Evolutionary conservation across 2,797 vertebrate species (phyloP).

Genomic region (Microcaecilia unicolor): DNA sequence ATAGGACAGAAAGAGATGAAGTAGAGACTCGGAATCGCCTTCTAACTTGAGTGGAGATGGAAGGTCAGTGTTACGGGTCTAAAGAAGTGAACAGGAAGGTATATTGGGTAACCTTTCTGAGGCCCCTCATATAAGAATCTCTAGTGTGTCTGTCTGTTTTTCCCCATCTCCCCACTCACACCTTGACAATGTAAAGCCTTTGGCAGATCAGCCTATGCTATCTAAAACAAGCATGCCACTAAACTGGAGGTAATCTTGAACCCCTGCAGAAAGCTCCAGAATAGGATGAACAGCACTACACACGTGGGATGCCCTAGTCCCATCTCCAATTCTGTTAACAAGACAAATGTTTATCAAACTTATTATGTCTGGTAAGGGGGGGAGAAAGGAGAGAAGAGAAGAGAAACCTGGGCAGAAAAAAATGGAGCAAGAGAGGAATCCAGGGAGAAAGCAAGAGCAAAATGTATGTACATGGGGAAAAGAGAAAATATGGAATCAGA

Average conservation of each 20-base stretch:
- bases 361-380: slow-evolving; percentile 40
- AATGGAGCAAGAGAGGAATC: background rate
- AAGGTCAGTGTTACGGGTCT: too few relatives aligned
- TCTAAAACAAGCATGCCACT: slow-evolving; percentile 25
- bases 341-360: slow-evolving; percentile 63
- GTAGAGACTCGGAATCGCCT: too few relatives aligned
- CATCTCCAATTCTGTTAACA: slow-evolving; percentile 58
- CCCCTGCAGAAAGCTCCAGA: slow-evolving; percentile 47
- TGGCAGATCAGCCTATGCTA: slow-evolving; percentile 1
- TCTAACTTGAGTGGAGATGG: background rate
- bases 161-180: too few relatives aligned
- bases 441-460: background rate
- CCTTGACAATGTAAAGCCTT: too few relatives aligned
- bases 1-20: background rate
- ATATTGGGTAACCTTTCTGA: too few relatives aligned
- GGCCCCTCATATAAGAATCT: too few relatives aligned
- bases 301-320: slow-evolving; percentile 48
- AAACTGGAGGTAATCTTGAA: slow-evolving; percentile 35
- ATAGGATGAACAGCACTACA: slow-evolving; percentile 40
- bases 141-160: too few relatives aligned
- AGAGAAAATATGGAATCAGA: background rate
- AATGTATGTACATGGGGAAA: background rate
- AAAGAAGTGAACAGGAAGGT: too few relatives aligned
- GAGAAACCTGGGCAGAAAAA: background rate
- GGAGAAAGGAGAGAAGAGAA: background rate